Conservation (phyloP, 1,140 invertebrate species). For the Plectus sambesii region DNA sequence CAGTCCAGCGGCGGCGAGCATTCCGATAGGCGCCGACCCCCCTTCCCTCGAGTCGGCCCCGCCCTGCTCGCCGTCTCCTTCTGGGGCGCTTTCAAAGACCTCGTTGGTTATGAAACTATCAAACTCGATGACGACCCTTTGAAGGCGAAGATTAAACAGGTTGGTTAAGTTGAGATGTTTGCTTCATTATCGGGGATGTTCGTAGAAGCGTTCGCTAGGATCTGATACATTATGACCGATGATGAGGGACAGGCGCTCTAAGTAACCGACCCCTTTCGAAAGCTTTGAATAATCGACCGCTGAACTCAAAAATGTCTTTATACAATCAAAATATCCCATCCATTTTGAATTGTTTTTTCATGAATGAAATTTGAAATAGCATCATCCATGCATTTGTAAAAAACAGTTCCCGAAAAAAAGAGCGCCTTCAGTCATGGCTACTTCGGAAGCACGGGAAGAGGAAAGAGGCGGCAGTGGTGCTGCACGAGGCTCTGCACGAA, state of each 20-base stretch:
- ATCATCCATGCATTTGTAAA: no score
- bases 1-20: constrained; percentile 8
- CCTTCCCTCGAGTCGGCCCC: neutral
- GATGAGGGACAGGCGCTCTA: no score
- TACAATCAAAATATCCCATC: no score
- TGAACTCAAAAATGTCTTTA: no score
- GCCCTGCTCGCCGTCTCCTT: constrained; percentile 30
- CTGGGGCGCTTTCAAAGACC: constrained; percentile 31
- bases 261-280: no score
- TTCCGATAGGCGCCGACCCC: constrained; percentile 2
- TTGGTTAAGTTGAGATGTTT: neutral
- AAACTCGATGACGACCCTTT: constrained; percentile 39
- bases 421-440: constrained; percentile 44
- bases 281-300: no score
- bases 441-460: constrained; percentile 33
- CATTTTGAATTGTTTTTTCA: no score
- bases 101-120: constrained; percentile 27
- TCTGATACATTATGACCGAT: no score
- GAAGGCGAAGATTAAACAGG: constrained; percentile 43
- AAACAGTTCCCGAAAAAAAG: no score
- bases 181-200: no score
- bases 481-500: constrained; percentile 29
- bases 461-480: constrained; percentile 34
- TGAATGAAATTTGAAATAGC: no score
- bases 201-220: no score